These are phyloP conservation scores for Potamarius usumacintae DNA, from an alignment of 2,113 vertebrate species.

Conservation along the genomic window DNA sequence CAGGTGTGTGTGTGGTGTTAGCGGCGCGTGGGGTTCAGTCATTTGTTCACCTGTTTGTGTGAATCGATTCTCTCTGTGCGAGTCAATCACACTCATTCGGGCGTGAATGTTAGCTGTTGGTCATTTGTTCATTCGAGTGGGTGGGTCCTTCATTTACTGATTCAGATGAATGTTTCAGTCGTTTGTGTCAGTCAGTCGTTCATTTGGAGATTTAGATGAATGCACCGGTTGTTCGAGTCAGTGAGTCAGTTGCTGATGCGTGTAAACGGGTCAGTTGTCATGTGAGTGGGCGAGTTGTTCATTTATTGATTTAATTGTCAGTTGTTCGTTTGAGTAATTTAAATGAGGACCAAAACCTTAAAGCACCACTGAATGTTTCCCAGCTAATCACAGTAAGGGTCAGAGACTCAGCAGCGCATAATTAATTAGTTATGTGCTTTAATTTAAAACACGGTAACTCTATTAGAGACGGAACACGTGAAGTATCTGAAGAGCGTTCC, in stretches of 20 bases:
- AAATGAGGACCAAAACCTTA: neutral
- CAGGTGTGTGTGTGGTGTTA: too few species aligned
- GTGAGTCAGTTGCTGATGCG: neutral
- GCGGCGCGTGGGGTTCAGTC: too few species aligned
- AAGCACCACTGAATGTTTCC: neutral
- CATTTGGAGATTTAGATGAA: neutral
- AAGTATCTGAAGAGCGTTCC: too few species aligned
- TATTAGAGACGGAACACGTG: too few species aligned
- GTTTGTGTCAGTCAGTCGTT: neutral
- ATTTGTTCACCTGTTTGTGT: too few species aligned
- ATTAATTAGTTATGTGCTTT: too few species aligned
- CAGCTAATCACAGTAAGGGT: neutral
- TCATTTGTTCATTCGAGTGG: neutral
- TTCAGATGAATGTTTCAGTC: neutral
- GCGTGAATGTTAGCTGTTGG: neutral
- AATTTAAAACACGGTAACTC: too few species aligned
- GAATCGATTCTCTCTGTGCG: too few species aligned
- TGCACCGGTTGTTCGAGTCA: neutral
- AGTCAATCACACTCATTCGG: neutral
- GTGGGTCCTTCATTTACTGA: neutral
- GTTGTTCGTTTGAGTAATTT: neutral
- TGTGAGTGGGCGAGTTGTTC: neutral
- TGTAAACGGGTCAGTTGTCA: neutral
- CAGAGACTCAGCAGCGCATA: neutral
- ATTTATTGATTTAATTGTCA: neutral